Evolutionary conservation across 1,140 invertebrate species (phyloP), one percentile per base, ranked within the genome.

Genomic region (Danaus melanippus): DNA sequence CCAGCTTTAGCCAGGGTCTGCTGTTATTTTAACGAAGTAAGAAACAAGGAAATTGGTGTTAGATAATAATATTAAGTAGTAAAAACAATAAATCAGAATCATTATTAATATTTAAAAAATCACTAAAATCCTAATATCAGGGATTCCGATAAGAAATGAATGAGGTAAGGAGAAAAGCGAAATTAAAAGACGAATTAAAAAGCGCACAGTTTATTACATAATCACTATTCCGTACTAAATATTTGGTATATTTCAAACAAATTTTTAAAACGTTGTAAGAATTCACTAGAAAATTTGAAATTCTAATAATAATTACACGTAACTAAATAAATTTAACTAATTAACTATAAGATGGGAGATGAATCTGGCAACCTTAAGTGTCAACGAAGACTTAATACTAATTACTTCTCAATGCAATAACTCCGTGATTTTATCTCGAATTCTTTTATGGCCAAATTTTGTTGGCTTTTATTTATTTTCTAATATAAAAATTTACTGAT

Each of bases 131-230:
- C 6, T 32, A 2, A 21, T 21, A 32, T 32, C 21, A 5, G 7
- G 21, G 21, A 32, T 32, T 32, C 21, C 21, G 2, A 32, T 8
- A 7, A 32, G 3, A 46, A 46, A 9, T 12, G 10, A 46, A 46
- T 2, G 8, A 46, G 8, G 10, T 11, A n/a, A 1, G 12, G n/a
- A 8, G 7, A 47, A 21, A 48, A 48, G 17, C 32, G 5, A 57
- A 50, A 73, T 62, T 62, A 67, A 74, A 72, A 72, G 49, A 62
- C 60, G 43, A 56, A 64, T 68, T 56, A 67, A 69, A 78, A 79
- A 76, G 76, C 76, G 69, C 69, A 74, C 61, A 74, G 60, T 79
- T 76, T 76, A 76, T 74, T 76, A 76, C 64, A 66, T 60, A 64
- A 53, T 60, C 43, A 60, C 65, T 71, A 76, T 70, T 62, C 64